Evolutionary conservation across 2,888 invertebrate genomes (phyloP), one percentile per base, ranked within the genome.

Genomic region (Ctena decussata): DNA sequence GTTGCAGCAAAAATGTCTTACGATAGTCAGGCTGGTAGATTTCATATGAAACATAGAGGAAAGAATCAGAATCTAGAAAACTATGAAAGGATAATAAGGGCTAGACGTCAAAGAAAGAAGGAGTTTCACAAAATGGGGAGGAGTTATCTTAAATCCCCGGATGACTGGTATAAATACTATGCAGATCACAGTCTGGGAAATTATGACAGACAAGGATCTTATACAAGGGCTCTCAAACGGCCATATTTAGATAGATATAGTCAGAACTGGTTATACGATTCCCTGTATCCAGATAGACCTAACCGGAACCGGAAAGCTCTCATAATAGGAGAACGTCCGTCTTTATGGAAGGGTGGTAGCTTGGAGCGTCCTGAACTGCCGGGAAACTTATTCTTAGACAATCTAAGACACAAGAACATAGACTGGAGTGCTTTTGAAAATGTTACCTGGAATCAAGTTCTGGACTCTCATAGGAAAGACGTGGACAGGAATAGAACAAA

Each of bases 401-500:
- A 86, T 78, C 71, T 87, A 80, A 84, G 85, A 30, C 69, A 89
- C 18, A 49, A 80, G 53, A n/a, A 77, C 0, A 53, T 85, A 24
- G 85, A 89, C 71, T 87, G 81, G 81, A 53, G 78, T 27, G 76
- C 79, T 24, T 86, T 82, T 35, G 27, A 77, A 12, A 77, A 81
- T 0, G 83, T 87, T 3, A 88, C 85, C 12, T 88, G 88, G 88
- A 88, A 75, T 77, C 84, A 88, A 65, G 80, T 88, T 35, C 41
- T 88, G 11, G 84, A 80, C n/a, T 88, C 88, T 3, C 84, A 88
- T 57, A 44, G 75, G 57, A 75, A 78, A 46, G 86, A 89, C 46
- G 18, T 46, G 21, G 81, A 83, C 37, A 39, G 57, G 44, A 71
- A 76, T 32, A 46, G 70, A 73, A 32, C 76, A n/a, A 41, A 77